Evolutionary conservation across 2,888 invertebrate species (phyloP), one percentile per base, ranked within the genome.

Genomic region (Orchestes rusci): DNA sequence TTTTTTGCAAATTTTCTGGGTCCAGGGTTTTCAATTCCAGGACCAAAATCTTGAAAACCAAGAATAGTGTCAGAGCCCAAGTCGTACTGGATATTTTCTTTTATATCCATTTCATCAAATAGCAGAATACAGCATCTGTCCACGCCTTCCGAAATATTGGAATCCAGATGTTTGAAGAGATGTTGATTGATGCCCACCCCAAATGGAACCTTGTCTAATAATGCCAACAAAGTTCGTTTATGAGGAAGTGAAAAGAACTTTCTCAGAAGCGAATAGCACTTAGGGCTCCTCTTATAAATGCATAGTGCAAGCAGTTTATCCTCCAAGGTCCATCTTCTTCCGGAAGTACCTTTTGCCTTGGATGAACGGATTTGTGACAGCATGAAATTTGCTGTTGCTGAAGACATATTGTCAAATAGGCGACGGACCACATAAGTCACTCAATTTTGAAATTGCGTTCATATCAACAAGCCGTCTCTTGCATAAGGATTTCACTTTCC

Each of bases 31-130:
- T 28, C 16, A 28, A 37, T 37, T 12, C 16, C 28, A 16, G 15
- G 4, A 23, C 43, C 43, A 7, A 47, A 28, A 12, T 55, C 51
- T 39, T 53, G 46, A 40, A 48, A 53, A 3, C 52, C 53, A 17
- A 45, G 7, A 7, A 54, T 54, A 17, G 39, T 19, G 29, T 50
- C 51, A 5, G 29, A 19, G 17, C 15, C 7, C 3, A 10, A 16
- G 39, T 51, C 48, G 44, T 52, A 51, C 8, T 51, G 39, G 2
- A 54, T 3, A 18, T 48, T 47, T 2, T 43, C 47, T 44, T 43
- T 43, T 12, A 55, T 51, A 35, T 53, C 53, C 39, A 54, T 51
- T 43, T 55, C 53, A 42, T 50, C 50, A 16, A 52, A 38, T 8
- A 42, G 12, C 23, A 51, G 30, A 16, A 32, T 37, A 45, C 45